Percentiles rank a stretch among this genome's conserved stretches.
Conservation (phyloP, 2,888 invertebrate genomes). For the Drosophila niveifrons region DNA sequence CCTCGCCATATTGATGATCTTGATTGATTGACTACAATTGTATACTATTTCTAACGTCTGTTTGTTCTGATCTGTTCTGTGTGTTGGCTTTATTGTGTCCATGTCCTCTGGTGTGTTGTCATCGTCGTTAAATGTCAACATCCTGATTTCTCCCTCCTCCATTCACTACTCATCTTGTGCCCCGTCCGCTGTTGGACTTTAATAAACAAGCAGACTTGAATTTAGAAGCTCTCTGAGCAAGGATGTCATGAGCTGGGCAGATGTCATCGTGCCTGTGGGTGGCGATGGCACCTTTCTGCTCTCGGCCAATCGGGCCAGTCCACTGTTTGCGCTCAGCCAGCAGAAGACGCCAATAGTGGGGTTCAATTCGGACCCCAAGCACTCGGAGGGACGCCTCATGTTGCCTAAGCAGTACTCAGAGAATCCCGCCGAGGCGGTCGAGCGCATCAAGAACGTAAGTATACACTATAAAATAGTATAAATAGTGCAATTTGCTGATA, state of each 20-base stretch:
- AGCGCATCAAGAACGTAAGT: constrained; percentile 90
- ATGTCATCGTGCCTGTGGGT: constrained; percentile 94
- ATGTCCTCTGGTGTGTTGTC: constrained; percentile 41
- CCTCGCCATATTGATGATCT: not conserved
- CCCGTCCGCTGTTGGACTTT: constrained; percentile 70
- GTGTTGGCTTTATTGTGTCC: constrained; percentile 37
- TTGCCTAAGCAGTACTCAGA: constrained; percentile 94
- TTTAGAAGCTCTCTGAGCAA: constrained; percentile 86
- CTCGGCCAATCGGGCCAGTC: constrained; percentile 89
- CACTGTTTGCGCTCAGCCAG: constrained; percentile 83
- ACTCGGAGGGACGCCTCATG: constrained; percentile 97
- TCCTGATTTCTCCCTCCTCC: constrained; percentile 38
- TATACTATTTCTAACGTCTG: constrained; percentile 33
- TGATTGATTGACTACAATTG: constrained; percentile 11
- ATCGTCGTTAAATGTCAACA: constrained; percentile 20
- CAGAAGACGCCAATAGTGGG: constrained; percentile 96
- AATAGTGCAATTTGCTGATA: not conserved
- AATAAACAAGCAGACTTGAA: constrained; percentile 84
- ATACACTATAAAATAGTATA: not conserved
- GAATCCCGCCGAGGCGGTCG: constrained; percentile 92
- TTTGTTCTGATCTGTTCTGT: constrained; percentile 44
- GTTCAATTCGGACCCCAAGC: constrained; percentile 97
- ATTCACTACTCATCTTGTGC: constrained; percentile 68
- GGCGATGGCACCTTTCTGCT: constrained; percentile 99
- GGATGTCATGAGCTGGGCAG: constrained; percentile 94